phyloP scores from a whole-genome alignment of 2,113 vertebrate genomes.

The Romanogobio albipinnatus region DNA sequence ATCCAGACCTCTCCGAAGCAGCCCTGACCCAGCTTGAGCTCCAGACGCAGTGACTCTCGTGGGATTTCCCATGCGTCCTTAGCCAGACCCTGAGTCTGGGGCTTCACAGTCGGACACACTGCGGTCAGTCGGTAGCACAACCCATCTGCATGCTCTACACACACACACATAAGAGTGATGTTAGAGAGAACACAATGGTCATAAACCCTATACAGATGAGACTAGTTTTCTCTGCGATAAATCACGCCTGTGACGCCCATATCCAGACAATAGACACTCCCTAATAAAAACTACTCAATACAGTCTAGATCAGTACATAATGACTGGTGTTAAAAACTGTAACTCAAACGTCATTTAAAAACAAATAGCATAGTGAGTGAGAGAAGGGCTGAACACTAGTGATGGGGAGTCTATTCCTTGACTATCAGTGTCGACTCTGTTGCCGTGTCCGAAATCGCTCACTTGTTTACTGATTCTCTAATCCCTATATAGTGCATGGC shows the following conservation, averaged over 20 bases:
- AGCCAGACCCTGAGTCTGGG: slow-evolving; percentile 96
- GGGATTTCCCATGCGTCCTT: slow-evolving; percentile 99
- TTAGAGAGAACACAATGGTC: not conserved
- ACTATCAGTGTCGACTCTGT: no score
- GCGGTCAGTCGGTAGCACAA: slow-evolving; percentile 95
- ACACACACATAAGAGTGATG: not conserved
- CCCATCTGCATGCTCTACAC: slow-evolving; percentile 91
- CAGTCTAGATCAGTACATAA: not conserved
- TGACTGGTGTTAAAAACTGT: not conserved
- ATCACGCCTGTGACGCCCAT: not conserved
- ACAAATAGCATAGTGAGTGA: not conserved
- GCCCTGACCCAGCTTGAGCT: slow-evolving; percentile 96
- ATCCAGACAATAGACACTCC: not conserved
- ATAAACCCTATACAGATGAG: not conserved
- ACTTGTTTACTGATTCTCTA: no score
- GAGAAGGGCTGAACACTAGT: not conserved
- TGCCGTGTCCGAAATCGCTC: no score
- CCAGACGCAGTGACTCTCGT: slow-evolving; percentile 92
- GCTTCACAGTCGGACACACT: slow-evolving; percentile 97
- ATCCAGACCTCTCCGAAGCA: slow-evolving; percentile 99
- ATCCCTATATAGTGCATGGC: no score
- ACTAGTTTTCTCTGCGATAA: not conserved
- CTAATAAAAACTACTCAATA: not conserved
- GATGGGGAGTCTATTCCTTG: no score
- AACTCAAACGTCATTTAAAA: not conserved